A percentile compares a stretch with the other conserved stretches of the same genome.
Evolutionary conservation across 53 echinoderm and acorn worm genomes (phyloP).

Genomic region (Actinopyga echinites): DNA sequence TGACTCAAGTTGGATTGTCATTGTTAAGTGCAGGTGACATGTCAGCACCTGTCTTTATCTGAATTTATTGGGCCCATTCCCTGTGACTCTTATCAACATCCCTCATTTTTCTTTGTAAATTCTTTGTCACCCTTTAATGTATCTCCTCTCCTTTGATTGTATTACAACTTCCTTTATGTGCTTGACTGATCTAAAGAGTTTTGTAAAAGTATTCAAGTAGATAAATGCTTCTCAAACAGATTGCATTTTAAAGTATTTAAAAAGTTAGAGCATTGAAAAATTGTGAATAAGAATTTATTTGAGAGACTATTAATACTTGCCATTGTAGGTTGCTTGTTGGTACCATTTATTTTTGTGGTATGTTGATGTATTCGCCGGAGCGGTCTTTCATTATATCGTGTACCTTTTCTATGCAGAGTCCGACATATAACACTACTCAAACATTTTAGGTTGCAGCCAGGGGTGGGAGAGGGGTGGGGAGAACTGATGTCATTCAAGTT

Average conservation of each 20-base stretch:
- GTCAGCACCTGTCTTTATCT: too few relatives aligned
- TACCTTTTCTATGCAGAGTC: constrained; percentile 30
- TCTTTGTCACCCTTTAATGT: too few relatives aligned
- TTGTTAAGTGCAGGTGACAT: too few relatives aligned
- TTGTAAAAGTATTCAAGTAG: constrained; percentile 34
- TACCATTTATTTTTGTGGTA: not conserved
- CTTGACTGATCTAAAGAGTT: constrained; percentile 21
- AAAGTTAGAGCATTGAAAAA: not conserved
- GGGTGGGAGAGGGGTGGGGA: too few relatives aligned
- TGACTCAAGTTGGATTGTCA: too few relatives aligned
- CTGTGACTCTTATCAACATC: not conserved
- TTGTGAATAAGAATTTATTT: constrained; percentile 29
- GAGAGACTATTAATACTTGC: constrained; percentile 33
- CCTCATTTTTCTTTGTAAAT: not conserved
- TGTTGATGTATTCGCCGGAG: constrained; percentile 32
- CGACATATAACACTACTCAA: too few relatives aligned
- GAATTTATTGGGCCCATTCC: too few relatives aligned
- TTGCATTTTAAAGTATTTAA: constrained; percentile 15
- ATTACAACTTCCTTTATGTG: not conserved
- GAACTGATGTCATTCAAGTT: too few relatives aligned
- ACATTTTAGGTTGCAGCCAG: too few relatives aligned
- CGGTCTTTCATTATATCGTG: constrained; percentile 30
- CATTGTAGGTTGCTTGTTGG: constrained; percentile 10
- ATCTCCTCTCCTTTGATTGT: too few relatives aligned
- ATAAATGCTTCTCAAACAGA: not conserved